A percentile compares a stretch with the other conserved stretches of the same genome.
Evolutionary conservation across 1,140 invertebrate species (phyloP).

Genomic region (Neocloeon triangulifer): DNA sequence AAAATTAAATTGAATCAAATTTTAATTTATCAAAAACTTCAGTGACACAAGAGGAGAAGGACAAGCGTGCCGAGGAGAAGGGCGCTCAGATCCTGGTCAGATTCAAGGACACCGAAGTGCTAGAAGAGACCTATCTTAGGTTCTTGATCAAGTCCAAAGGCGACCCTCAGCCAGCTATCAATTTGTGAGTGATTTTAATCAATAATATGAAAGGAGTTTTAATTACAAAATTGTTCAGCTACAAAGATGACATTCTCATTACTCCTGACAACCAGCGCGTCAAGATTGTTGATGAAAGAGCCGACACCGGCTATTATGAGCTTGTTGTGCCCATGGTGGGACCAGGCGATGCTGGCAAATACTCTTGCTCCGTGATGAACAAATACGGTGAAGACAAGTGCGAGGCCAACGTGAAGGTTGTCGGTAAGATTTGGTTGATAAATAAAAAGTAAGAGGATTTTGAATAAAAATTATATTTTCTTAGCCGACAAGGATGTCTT

Average conservation of each 20-base stretch:
- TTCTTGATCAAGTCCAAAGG: conserved; percentile 80
- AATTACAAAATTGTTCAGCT: too few species aligned
- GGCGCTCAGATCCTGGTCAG: conserved; percentile 58
- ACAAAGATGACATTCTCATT: conserved; percentile 57
- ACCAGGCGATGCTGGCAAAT: conserved; percentile 60
- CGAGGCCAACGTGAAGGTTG: conserved; percentile 54
- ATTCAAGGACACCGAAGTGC: conserved; percentile 64
- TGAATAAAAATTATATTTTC: conserved; percentile 2
- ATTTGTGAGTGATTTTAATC: conserved; percentile 47
- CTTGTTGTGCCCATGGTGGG: conserved; percentile 67
- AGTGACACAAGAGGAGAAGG: conserved; percentile 49
- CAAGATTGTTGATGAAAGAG: conserved; percentile 44
- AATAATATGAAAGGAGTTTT: conserved; percentile 10
- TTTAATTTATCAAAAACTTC: conserved; percentile 9
- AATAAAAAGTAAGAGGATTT: neutral
- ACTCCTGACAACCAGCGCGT: conserved; percentile 40
- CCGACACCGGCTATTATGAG: conserved; percentile 71
- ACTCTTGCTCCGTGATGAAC: conserved; percentile 72
- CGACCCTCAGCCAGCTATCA: conserved; percentile 58
- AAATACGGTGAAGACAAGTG: conserved; percentile 52
- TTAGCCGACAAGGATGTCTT: conserved; percentile 61
- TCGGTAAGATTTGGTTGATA: conserved; percentile 24
- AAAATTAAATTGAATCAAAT: conserved; percentile 5
- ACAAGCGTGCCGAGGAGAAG: conserved; percentile 40
- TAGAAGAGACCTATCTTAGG: conserved; percentile 64